Base-by-base conservation (phyloP, 2,113 vertebrate genomes). In the Hymenochirus boettgeri region DNA sequence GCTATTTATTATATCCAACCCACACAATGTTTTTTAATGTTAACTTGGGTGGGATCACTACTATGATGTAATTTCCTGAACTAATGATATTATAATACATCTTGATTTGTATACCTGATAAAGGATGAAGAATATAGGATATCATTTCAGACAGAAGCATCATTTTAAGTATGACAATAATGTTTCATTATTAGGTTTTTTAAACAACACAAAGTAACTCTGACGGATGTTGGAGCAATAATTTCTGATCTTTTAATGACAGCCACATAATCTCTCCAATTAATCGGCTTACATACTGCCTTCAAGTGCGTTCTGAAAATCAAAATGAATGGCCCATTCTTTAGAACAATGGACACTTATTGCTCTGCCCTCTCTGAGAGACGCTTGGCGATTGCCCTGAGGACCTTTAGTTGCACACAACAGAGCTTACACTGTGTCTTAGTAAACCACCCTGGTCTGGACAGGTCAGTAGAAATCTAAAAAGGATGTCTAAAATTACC, bases 311-410 rank as follows among this genome's bases (percentile, higher is more conserved):
- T 46, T 46, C 51, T 25, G 51, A 46, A 64, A 37, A 64, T 21
- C 12, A 31, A 17, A 65, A 65, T 56, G 18, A 65, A 65, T 65
- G 21, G 35, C 52, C 52, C 35, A 65, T 65, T 65, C 52, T 48
- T 57, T 39, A 12, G 37, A 47, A 65, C 62, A 65, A 65, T 33
- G 62, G 19, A 2, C 53, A 52, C 27, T 47, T 65, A 23, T 57
- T 65, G 21, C 25, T 19, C 7, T 25, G 26, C 5, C 18, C 52
- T 42, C 27, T 56, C 51, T 31, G 37, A 2, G 22, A 42, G 23
- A 31, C 37, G 7, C 21, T 25, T 51, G 31, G 21, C 19, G 27
- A 54, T 29, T 23, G 39, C 22, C 21, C 19, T 39, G 13, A 18
- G 15, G 55, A 18, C 15, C 19, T 42, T n/a, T 33, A 35, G 10